Base-by-base conservation (phyloP, 2,113 vertebrate species). In the Lasiurus borealis region DNA sequence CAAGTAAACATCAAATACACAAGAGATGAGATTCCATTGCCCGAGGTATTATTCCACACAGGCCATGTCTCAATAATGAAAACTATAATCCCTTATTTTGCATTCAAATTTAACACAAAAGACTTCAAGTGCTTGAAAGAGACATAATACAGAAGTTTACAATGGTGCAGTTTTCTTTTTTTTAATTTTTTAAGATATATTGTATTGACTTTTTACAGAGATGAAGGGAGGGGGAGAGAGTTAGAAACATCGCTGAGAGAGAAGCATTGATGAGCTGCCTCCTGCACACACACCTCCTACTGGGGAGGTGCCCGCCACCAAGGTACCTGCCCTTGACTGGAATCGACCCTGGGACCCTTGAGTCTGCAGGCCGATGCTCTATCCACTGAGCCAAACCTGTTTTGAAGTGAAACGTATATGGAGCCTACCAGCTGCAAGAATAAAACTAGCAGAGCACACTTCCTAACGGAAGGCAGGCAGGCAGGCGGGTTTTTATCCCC, bases 101-200 rank as follows among this genome's bases (percentile, higher is more conserved):
- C 46, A n/a, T 92, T 78, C 48, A 73, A 64, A 92, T 40, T 69
- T 88, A 76, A 85, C 19, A 57, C 16, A 78, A 40, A 40, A 88
- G 59, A 48, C 46, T 66, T 94, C 46, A 9, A 76, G 44, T 81
- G 48, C 15, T 75, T 71, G 86, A 48, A 16, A 62, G 31, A 87
- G 64, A 73, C 29, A 34, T 34, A 71, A 54, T 48, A 88, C 12
- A 62, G 48, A 85, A 46, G 15, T 50, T 81, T 48, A 86, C 46
- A 72, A 40, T 36, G 18, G 57, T 13, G 21, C 52, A 52, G 0
- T 57, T 85, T 94, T 82, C 62, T 76, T 90, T 54, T 54, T 52
- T 40, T 40, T 3, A 21, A 54, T 2, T 8, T 19, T 54, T 54
- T 19, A 19, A 54, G 19, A 54, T 54, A 21, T 54, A 54, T 54